These are phyloP conservation scores for Gallinago solitaria DNA, from an alignment of 2,797 vertebrate genomes.

Conservation along the genomic window DNA sequence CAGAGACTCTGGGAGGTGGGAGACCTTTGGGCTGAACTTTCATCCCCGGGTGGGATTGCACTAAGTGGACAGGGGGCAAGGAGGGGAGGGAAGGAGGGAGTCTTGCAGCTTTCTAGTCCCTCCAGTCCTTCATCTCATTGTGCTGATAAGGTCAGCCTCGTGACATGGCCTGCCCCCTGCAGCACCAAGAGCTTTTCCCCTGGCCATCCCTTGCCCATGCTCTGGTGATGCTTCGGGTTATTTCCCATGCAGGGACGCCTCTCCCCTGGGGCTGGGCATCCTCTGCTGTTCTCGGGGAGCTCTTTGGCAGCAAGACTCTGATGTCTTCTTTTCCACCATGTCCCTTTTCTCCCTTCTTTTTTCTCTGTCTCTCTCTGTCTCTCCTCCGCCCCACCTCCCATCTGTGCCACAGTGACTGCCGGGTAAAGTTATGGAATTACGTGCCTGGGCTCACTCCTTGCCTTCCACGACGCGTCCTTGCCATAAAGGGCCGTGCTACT, in stretches of 20 bases:
- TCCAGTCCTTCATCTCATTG: background rate
- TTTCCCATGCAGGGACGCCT: background rate
- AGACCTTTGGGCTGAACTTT: background rate
- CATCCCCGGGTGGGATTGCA: background rate
- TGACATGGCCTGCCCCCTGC: background rate
- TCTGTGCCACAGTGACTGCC: slow-evolving; percentile 90
- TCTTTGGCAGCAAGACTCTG: slow-evolving; percentile 62
- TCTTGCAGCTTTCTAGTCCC: background rate
- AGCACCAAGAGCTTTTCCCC: background rate
- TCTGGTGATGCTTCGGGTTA: background rate
- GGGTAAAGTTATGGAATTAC: slow-evolving; percentile 99
- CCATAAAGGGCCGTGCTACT: slow-evolving; percentile 98
- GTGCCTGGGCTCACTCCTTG: slow-evolving; percentile 97
- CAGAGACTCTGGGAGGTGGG: background rate
- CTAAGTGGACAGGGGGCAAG: background rate
- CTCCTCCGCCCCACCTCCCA: slow-evolving; percentile 41
- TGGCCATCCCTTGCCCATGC: rapidly evolving
- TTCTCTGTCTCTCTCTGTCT: slow-evolving; percentile 52
- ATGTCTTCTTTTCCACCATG: slow-evolving; percentile 64
- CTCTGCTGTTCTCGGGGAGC: slow-evolving; percentile 28
- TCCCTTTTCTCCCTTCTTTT: slow-evolving; percentile 64
- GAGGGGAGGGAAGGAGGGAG: background rate
- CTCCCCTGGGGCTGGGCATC: background rate
- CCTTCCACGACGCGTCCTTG: slow-evolving; percentile 97
- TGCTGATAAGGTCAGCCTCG: background rate